Percentiles rank a stretch among this genome's conserved stretches.
Evolutionary conservation across 2,113 vertebrate species (phyloP).

Genomic region (Alligator mississippiensis): DNA sequence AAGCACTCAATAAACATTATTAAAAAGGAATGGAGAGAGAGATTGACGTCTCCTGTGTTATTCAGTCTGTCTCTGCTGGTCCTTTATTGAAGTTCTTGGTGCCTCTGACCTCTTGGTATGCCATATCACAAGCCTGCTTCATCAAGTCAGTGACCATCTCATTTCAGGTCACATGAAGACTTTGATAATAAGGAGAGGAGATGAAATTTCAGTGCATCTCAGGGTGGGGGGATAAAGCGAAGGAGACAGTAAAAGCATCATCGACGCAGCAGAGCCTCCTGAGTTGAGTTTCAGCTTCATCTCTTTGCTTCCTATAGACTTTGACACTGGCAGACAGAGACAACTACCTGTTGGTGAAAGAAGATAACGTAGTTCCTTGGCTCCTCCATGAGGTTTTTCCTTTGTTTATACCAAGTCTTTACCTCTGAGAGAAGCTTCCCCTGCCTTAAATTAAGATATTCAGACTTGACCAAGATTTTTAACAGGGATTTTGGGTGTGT

Average conservation of each 20-base stretch:
- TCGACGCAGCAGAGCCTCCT: background rate
- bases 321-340: background rate
- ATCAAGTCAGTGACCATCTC: fast-evolving
- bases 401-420: background rate
- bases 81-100: background rate
- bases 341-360: background rate
- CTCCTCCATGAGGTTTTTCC: background rate
- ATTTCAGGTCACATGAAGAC: fast-evolving
- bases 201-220: fast-evolving
- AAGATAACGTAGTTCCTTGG: background rate
- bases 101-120: background rate
- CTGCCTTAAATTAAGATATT: background rate
- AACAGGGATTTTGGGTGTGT: background rate
- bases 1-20: fast-evolving
- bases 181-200: fast-evolving
- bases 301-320: background rate
- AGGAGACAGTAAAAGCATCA: background rate
- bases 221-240: background rate
- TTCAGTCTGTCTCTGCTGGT: fast-evolving
- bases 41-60: fast-evolving
- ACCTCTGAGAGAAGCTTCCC: background rate
- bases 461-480: background rate
- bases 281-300: background rate
- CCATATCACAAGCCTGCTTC: background rate
- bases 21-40: background rate